Conservation (phyloP, 1,140 invertebrate genomes). For the Orussus abietinus region DNA sequence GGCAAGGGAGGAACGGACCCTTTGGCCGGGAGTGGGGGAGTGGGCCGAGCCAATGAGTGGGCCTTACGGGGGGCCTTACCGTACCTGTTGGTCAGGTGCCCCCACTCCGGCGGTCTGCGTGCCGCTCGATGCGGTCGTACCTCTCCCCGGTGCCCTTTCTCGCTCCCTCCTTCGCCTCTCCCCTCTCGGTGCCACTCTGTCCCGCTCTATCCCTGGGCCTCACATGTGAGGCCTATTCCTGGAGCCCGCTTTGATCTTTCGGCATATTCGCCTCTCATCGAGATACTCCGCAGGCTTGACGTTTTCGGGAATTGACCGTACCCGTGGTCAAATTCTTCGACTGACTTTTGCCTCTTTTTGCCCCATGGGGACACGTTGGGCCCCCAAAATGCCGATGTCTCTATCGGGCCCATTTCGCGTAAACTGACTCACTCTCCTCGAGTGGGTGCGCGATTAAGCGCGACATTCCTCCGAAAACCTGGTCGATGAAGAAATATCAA, state of each 20-base stretch:
- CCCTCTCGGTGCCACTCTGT: slow-evolving; percentile 1
- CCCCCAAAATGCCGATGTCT: too few relatives aligned
- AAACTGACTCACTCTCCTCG: too few relatives aligned
- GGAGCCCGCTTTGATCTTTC: slow-evolving; percentile 35
- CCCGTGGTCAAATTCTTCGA: too few relatives aligned
- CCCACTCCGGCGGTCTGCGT: slow-evolving; percentile 27
- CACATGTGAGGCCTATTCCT: slow-evolving; percentile 2
- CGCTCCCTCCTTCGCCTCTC: slow-evolving; percentile 10
- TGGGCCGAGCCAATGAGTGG: slow-evolving; percentile 41
- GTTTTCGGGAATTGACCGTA: too few relatives aligned
- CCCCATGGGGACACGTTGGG: too few relatives aligned
- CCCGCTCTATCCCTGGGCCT: neutral
- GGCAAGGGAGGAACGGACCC: slow-evolving; percentile 16
- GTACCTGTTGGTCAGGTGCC: slow-evolving; percentile 40
- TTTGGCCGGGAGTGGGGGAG: slow-evolving; percentile 24
- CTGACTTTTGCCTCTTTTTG: neutral
- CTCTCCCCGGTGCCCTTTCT: slow-evolving; percentile 14
- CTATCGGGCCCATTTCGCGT: too few relatives aligned
- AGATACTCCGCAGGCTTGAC: too few relatives aligned
- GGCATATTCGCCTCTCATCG: slow-evolving; percentile 25
- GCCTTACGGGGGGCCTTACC: slow-evolving; percentile 34
- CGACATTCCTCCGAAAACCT: too few relatives aligned
- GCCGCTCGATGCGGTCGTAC: slow-evolving; percentile 1
- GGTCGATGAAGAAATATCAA: too few relatives aligned
- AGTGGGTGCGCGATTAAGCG: too few relatives aligned